Evolutionary conservation across 2,888 invertebrate species (phyloP), one percentile per base, ranked within the genome.

Genomic region (Mylabris sibirica): DNA sequence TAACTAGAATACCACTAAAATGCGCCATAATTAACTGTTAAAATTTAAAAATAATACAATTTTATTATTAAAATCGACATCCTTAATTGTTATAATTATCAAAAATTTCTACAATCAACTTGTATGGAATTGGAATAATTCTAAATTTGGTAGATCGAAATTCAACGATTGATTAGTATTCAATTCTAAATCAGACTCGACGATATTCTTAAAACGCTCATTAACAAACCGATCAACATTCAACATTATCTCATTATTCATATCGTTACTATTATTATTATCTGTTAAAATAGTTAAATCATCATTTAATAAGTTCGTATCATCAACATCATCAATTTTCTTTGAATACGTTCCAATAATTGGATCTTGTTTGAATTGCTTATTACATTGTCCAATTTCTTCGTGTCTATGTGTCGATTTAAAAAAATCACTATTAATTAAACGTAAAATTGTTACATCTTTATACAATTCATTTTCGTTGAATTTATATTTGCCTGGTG

Each of bases 181-280:
- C 57, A 81, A 72, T 61, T 81, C 83, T 22, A 81, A 70, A 64
- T 84, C 84, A 3, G 82, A 78, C 67, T 82, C 84, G 0, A 84
- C 84, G 64, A 85, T 79, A 68, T 81, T 83, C 67, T 83, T 83
- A 75, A 85, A 83, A 60, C 84, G 76, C 74, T 85, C 85, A 72
- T 84, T 84, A 3, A 85, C 84, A 75, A 85, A 84, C 68, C 85
- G 85, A 78, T 85, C 85, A 0, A 85, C 84, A 73, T 85, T 84
- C 83, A 85, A 84, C 34, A 84, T 81, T 8, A 30, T 6, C 8
- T 30, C 30, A 77, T 85, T 84, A 73, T 84, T 84, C 0, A 84
- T 83, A 74, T 81, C 81, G 17, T 80, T 81, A 26, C 82, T 84
- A 74, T 80, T 82, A 20, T 80, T 81, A 22, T 82, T 84, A 59